Conservation (phyloP, 1,140 invertebrate genomes). For the Coenobita brevimanus region DNA sequence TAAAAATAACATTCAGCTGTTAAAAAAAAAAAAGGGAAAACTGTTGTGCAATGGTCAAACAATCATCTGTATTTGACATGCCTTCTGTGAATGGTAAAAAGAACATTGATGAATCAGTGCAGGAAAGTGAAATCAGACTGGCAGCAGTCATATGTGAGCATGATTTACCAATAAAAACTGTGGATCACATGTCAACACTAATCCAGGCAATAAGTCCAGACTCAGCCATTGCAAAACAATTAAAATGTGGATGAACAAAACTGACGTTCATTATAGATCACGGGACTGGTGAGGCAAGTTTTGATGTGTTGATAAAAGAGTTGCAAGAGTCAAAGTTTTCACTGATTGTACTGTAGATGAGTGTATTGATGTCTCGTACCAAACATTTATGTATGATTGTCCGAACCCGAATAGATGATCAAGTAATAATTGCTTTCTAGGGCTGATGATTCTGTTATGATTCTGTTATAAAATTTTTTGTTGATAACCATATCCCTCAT, state of each 20-base stretch:
- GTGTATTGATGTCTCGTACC: too few relatives aligned
- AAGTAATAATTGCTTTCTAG: slow-evolving; percentile 32
- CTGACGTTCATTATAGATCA: slow-evolving; percentile 29
- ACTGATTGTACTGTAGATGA: slow-evolving; percentile 3
- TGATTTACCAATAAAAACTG: slow-evolving; percentile 29
- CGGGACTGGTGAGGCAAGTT: slow-evolving; percentile 27
- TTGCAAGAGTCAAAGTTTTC: too few relatives aligned
- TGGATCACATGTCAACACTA: slow-evolving; percentile 13
- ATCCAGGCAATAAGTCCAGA: slow-evolving; percentile 31
- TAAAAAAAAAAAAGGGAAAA: too few relatives aligned
- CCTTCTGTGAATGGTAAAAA: slow-evolving; percentile 6
- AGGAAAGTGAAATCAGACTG: background rate
- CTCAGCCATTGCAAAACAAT: too few relatives aligned
- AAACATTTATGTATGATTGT: slow-evolving; percentile 40
- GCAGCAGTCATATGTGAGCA: too few relatives aligned
- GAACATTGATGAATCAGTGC: too few relatives aligned
- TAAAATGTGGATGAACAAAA: slow-evolving; percentile 28
- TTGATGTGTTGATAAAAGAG: slow-evolving; percentile 1
- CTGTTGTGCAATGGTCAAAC: too few relatives aligned
- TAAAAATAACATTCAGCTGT: slow-evolving; percentile 25
- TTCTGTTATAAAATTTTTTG: too few relatives aligned
- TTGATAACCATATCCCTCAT: too few relatives aligned
- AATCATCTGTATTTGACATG: slow-evolving; percentile 14
- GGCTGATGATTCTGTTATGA: slow-evolving; percentile 15
- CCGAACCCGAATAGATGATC: slow-evolving; percentile 18